phyloP scores from a whole-genome alignment of 2,888 invertebrate genomes.

The Xestia c-nigrum region DNA sequence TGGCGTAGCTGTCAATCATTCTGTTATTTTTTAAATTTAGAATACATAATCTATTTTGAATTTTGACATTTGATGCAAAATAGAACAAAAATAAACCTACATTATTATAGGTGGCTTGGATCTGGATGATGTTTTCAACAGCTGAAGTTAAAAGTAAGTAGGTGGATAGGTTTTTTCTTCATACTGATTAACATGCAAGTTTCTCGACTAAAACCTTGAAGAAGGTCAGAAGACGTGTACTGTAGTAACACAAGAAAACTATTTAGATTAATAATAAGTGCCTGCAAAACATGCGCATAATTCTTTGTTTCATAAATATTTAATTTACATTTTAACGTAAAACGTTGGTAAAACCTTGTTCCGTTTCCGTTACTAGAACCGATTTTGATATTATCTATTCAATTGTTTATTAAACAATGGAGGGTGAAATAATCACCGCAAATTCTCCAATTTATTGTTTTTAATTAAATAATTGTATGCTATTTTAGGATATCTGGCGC shows the following conservation, averaged over 20 bases:
- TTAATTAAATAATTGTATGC: not conserved
- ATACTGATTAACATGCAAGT: not conserved
- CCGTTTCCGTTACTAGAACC: slow-evolving; percentile 42
- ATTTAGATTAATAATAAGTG: slow-evolving; percentile 8
- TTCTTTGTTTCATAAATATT: slow-evolving; percentile 32
- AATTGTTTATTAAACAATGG: slow-evolving; percentile 25
- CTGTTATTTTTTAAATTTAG: not conserved
- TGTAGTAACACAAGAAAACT: slow-evolving; percentile 25
- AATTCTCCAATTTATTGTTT: slow-evolving; percentile 23
- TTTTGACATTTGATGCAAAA: not conserved
- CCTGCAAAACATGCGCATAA: slow-evolving; percentile 35
- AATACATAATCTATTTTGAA: not conserved
- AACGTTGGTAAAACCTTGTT: slow-evolving; percentile 38
- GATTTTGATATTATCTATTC: slow-evolving; percentile 46
- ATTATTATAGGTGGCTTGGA: not conserved
- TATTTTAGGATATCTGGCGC: not conserved
- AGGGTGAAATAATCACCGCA: slow-evolving; percentile 11
- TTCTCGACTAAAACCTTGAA: slow-evolving; percentile 17
- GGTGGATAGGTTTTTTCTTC: not conserved
- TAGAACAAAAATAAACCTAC: not conserved
- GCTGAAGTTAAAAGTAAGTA: not conserved
- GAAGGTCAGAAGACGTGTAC: slow-evolving; percentile 26
- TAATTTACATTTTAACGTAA: slow-evolving; percentile 48
- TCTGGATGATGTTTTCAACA: slow-evolving; percentile 6
- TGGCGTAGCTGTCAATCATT: slow-evolving; percentile 1